Base-by-base conservation (phyloP, 2,113 vertebrate genomes). In the Mus spicilegus region DNA sequence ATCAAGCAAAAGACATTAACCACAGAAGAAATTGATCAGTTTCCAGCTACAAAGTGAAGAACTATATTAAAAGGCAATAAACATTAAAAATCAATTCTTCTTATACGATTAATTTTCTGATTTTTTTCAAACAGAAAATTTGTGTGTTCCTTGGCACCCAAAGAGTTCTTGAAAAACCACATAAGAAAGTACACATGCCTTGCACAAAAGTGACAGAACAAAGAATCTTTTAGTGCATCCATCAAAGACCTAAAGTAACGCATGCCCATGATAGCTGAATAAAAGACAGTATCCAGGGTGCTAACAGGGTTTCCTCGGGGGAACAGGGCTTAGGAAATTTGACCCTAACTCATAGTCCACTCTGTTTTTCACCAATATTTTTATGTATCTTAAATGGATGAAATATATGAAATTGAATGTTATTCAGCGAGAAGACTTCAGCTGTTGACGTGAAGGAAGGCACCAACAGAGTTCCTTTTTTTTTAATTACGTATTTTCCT, bases 41-140 rank as follows among this genome's bases (percentile, higher is more conserved):
- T 95, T 2, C 89, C 82, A 87, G 61, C 77, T 70, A 69, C 49
- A 92, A 95, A 90, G 49, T 63, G 87, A 93, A 93, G 85, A 30
- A 61, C 75, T 87, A 90, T 93, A 85, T 85, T 70, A 85, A 92
- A 93, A 89, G 77, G 11, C 30, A 39, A 72, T 65, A 13, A 80
- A 91, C 12, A 9, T 77, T 58, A 11, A 33, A 77, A 95, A 87
- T 33, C 30, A 87, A 78, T 7, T 63, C 1, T 14, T 95, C 90
- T 95, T 39, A 42, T 46, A 42, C 28, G 70, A 85, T 3, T 82
- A 46, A 77, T 78, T 78, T 73, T 67, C n/a, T 67, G 76, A 51
- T 49, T 81, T 49, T 49, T 76, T 80, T 95, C 81, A 86, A 65
- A 33, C 63, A 89, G 49, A 49, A 86, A 20, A 72, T 90, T 81